Conservation (phyloP, 2,113 vertebrate genomes). For the Rhagologus leucostigma region DNA sequence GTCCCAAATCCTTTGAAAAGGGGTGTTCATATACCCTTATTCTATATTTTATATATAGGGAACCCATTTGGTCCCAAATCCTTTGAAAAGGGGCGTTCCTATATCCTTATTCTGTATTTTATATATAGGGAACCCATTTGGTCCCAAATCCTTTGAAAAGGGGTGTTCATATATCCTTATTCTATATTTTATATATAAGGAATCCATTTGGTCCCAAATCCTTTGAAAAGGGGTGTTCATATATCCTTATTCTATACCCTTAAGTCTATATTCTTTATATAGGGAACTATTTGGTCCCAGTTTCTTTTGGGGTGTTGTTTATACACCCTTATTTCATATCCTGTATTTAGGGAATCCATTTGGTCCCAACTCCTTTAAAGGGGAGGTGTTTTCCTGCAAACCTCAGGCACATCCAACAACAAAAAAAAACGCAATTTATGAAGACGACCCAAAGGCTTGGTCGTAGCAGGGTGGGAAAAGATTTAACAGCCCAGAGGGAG, state of each 20-base stretch:
- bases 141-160: background rate
- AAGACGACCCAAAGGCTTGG: background rate
- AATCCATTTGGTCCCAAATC: background rate
- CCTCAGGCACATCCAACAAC: background rate
- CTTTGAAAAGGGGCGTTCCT: background rate
- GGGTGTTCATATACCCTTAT: background rate
- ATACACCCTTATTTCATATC: background rate
- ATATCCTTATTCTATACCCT: background rate
- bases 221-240: background rate
- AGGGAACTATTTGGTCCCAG: background rate
- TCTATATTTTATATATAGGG: rapidly evolving
- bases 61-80: background rate
- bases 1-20: background rate
- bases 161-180: background rate
- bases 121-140: background rate
- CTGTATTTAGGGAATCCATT: background rate
- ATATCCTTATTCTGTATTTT: no score
- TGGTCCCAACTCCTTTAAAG: background rate
- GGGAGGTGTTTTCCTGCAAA: background rate
- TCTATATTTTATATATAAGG: background rate
- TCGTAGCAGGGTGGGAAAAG: background rate
- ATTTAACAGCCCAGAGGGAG: background rate
- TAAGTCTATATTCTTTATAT: rapidly evolving
- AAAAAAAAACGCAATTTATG: background rate
- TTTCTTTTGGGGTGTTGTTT: background rate